Conservation (phyloP, 2,797 vertebrate species). For the Sebastes vulpes region DNA sequence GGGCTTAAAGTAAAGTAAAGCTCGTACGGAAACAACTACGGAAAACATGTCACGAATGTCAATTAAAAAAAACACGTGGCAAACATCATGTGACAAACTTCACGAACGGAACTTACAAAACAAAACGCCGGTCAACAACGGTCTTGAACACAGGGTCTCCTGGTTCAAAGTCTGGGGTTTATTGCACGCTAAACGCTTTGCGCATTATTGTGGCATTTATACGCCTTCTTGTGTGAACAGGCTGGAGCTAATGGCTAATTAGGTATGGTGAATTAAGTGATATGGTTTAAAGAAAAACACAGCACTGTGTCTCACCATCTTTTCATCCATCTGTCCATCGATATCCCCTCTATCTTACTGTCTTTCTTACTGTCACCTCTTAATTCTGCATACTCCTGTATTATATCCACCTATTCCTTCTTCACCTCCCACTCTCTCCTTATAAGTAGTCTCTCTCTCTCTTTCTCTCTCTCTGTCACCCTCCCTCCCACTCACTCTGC, state of each 20-base stretch:
- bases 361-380: neutral
- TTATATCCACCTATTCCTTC: conserved; percentile 42
- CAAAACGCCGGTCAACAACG: too few species aligned
- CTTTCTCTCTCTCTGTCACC: neutral
- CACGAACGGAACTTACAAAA: too few species aligned
- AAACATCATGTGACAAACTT: too few species aligned
- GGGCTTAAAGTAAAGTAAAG: too few species aligned
- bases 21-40: too few species aligned
- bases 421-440: conserved; percentile 45
- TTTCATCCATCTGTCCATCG: neutral
- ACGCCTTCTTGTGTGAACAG: rapidly evolving
- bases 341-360: neutral
- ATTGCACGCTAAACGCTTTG: rapidly evolving
- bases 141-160: too few species aligned
- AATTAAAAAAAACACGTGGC: too few species aligned
- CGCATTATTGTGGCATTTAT: too few species aligned
- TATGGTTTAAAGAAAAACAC: neutral
- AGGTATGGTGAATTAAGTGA: neutral
- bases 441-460: neutral
- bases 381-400: neutral
- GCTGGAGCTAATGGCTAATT: neutral
- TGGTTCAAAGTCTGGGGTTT: too few species aligned
- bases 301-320: neutral
- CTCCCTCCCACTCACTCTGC: conserved; percentile 29
- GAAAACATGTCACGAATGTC: too few species aligned